Evolutionary conservation across 2,888 invertebrate genomes (phyloP).

Genomic region (Frankliniella intonsa): DNA sequence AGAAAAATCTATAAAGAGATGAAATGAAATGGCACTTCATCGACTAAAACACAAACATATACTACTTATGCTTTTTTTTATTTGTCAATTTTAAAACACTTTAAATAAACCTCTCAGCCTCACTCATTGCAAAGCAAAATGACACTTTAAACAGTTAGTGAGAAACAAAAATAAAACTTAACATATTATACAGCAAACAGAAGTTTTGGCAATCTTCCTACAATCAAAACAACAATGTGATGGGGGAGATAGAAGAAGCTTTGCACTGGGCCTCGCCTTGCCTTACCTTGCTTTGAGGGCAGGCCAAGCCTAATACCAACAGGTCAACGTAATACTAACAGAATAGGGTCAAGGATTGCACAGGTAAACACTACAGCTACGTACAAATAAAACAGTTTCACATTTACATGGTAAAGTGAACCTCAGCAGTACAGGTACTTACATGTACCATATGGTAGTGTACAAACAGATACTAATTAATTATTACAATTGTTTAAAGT

Average conservation of each 20-base stretch:
- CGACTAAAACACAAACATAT: conserved; percentile 24
- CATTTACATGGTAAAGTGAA: conserved; percentile 27
- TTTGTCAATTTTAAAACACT: conserved; percentile 27
- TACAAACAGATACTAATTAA: conserved; percentile 27
- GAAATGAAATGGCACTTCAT: conserved; percentile 26
- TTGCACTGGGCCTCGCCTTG: neutral
- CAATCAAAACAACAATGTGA: conserved; percentile 27
- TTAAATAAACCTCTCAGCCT: conserved; percentile 26
- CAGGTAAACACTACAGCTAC: conserved; percentile 22
- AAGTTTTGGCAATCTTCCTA: conserved; percentile 25
- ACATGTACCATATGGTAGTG: conserved; percentile 26
- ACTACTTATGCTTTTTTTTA: conserved; percentile 23
- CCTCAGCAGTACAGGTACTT: conserved; percentile 26
- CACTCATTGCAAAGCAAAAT: conserved; percentile 26
- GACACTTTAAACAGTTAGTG: conserved; percentile 26
- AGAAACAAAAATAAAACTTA: conserved; percentile 27
- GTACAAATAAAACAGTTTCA: conserved; percentile 21
- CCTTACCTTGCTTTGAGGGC: neutral
- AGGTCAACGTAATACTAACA: conserved; percentile 25
- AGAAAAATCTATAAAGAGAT: conserved; percentile 21
- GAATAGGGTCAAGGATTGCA: conserved; percentile 25
- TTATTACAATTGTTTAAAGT: conserved; percentile 27
- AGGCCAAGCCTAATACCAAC: conserved; percentile 22
- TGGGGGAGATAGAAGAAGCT: conserved; percentile 26
- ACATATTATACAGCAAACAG: conserved; percentile 25